A percentile compares a stretch with the other conserved stretches of the same genome.
Conservation (phyloP, 2,888 invertebrate genomes). For the Aromia moschata region DNA sequence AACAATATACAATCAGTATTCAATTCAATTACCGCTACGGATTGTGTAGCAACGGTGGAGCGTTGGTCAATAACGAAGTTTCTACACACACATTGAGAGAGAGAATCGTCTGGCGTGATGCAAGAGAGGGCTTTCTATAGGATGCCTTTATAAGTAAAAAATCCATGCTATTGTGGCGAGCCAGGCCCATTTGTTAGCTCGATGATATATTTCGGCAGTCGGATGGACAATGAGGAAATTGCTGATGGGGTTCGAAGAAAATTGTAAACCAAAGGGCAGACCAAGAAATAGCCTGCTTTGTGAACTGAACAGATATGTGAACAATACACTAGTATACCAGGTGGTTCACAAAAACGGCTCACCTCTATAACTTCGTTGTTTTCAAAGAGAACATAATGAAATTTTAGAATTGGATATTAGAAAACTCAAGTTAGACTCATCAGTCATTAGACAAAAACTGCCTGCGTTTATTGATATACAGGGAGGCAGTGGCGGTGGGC, state of each 20-base stretch:
- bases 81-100: slow-evolving; percentile 16
- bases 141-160: slow-evolving; percentile 3
- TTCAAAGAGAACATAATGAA: too few relatives aligned
- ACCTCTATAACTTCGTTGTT: too few relatives aligned
- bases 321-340: too few relatives aligned
- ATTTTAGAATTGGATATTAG: too few relatives aligned
- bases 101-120: slow-evolving; percentile 8
- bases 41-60: slow-evolving; percentile 25
- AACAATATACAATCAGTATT: slow-evolving; percentile 31
- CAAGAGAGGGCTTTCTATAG: slow-evolving; percentile 16
- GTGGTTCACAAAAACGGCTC: too few relatives aligned
- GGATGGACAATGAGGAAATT: not conserved
- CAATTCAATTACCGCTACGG: slow-evolving; percentile 19
- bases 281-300: too few relatives aligned
- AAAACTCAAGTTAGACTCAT: too few relatives aligned
- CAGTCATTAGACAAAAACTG: too few relatives aligned
- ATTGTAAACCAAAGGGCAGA: not conserved
- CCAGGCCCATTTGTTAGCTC: not conserved
- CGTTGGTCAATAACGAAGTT: slow-evolving; percentile 30
- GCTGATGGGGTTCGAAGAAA: too few relatives aligned
- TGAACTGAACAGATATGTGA: not conserved
- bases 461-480: too few relatives aligned
- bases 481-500: too few relatives aligned
- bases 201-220: not conserved
- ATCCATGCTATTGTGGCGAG: not conserved